Base-by-base conservation (phyloP, 2,888 invertebrate species). In the Lomographa bimaculata region DNA sequence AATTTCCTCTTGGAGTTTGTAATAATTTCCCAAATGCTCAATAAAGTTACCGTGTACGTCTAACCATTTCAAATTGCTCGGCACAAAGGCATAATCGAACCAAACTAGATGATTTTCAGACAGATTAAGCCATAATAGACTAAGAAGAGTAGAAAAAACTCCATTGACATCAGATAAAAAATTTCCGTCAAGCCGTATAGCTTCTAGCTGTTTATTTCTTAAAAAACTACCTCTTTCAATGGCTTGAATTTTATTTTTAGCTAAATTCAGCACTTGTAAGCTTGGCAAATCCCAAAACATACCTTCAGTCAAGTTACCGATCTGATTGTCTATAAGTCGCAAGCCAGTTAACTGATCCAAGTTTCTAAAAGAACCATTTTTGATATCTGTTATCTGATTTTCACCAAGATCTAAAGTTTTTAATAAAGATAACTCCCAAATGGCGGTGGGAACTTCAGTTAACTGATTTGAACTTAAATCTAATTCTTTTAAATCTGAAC, bases 61-160 rank as follows among this genome's bases (percentile, higher is more conserved):
- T 59, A 97, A 85, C 96, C 96, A 96, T 79, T 96, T 95, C 19
- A 97, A 90, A 74, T 95, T 96, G 49, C 93, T 93, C 1, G 97
- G 97, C 57, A 97, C 93, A 68, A 97, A 96, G 10, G 97, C 96
- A 65, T 96, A 97, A 79, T 97, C 97, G 79, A 97, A 97, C 96
- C 96, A 96, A 26, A 95, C 94, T 64, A 97, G 90, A 79, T 96
- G 96, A 84, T 97, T 97, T 79, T 96, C 96, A 4, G 96, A 96
- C 25, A 97, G 90, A 86, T 97, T 97, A 32, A 97, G 86, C 94
- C 97, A 95, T 60, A 96, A 83, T 37, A 97, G 90, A 56, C 94
- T 95, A 12, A 94, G 91, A 40, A 97, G 87, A 14, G 96, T 93
- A 6, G 96, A 93, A 76, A 97, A 96, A 43, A 96, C 94, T 9